Conservation (phyloP, 2,113 vertebrate genomes). For the Glareola pratincola region DNA sequence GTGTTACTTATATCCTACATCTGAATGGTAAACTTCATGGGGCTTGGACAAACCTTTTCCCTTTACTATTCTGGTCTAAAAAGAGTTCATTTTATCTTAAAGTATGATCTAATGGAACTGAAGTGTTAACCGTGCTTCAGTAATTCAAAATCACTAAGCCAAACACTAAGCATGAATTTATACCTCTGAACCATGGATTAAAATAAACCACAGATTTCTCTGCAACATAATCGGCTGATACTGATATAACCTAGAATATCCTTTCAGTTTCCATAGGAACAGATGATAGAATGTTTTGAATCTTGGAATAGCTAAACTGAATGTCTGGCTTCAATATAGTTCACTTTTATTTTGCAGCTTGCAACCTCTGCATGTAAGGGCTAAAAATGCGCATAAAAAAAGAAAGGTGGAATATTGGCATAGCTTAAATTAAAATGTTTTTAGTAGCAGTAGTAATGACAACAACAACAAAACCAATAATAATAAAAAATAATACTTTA, state of each 20-base stretch:
- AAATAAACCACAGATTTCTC: conserved; percentile 70
- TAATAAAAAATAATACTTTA: not conserved
- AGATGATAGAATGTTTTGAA: conserved; percentile 67
- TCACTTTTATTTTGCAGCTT: conserved; percentile 40
- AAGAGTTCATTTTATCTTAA: conserved; percentile 11
- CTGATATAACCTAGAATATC: conserved; percentile 73
- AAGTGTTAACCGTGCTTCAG: conserved; percentile 9
- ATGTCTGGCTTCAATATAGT: conserved; percentile 33
- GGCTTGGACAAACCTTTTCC: not conserved
- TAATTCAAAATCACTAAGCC: conserved; percentile 44
- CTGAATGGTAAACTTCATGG: not conserved
- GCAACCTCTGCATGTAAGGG: not conserved
- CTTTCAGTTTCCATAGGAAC: conserved; percentile 76
- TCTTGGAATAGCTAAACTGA: conserved; percentile 56
- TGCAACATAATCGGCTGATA: conserved; percentile 65
- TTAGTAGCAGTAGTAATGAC: not conserved
- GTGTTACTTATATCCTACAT: not conserved
- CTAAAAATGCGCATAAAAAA: not conserved
- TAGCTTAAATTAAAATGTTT: not conserved
- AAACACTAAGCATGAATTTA: conserved; percentile 41
- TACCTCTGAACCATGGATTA: conserved; percentile 64
- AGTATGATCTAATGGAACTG: conserved; percentile 28
- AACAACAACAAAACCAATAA: not conserved
- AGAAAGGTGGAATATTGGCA: not conserved
- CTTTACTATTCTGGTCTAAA: not conserved